Percentiles rank a stretch among this genome's conserved stretches.
Evolutionary conservation across 1,140 invertebrate genomes (phyloP).

Genomic region (Aricia agestis): DNA sequence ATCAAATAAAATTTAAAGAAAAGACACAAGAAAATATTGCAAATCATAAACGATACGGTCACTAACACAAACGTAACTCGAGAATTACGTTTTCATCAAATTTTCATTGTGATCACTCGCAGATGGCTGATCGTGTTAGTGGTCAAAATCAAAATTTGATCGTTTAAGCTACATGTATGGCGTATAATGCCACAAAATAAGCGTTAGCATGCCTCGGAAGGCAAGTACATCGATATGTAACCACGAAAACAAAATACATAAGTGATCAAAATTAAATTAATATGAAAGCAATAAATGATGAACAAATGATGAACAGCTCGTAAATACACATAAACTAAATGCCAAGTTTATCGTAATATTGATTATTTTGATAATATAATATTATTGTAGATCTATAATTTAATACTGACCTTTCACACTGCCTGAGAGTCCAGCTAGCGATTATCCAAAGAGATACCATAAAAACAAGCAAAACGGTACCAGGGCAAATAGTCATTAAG

Average conservation of each 20-base stretch:
- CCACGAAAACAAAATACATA: slow-evolving; percentile 34
- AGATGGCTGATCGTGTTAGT: slow-evolving; percentile 10
- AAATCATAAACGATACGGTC: slow-evolving; percentile 26
- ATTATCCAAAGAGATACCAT: slow-evolving; percentile 99
- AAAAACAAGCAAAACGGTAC: slow-evolving; percentile 97
- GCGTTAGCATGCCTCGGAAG: slow-evolving; percentile 65
- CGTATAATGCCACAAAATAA: slow-evolving; percentile 69
- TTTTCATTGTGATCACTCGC: neutral
- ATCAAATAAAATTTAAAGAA: slow-evolving; percentile 38
- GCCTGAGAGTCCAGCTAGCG: slow-evolving; percentile 97
- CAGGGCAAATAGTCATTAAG: slow-evolving; percentile 99
- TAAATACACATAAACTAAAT: slow-evolving; percentile 42
- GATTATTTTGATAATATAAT: slow-evolving; percentile 21
- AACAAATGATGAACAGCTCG: slow-evolving; percentile 39
- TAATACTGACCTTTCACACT: slow-evolving; percentile 95
- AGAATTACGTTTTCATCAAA: neutral
- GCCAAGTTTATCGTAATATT: slow-evolving; percentile 29
- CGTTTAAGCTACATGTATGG: neutral
- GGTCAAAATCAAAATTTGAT: slow-evolving; percentile 32
- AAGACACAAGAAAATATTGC: slow-evolving; percentile 42
- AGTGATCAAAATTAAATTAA: slow-evolving; percentile 42
- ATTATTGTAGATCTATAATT: neutral
- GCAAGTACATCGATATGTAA: slow-evolving; percentile 52
- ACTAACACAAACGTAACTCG: neutral
- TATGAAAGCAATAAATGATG: slow-evolving; percentile 52